Evolutionary conservation across 2,888 invertebrate genomes (phyloP).

Genomic region (Apamea anceps): DNA sequence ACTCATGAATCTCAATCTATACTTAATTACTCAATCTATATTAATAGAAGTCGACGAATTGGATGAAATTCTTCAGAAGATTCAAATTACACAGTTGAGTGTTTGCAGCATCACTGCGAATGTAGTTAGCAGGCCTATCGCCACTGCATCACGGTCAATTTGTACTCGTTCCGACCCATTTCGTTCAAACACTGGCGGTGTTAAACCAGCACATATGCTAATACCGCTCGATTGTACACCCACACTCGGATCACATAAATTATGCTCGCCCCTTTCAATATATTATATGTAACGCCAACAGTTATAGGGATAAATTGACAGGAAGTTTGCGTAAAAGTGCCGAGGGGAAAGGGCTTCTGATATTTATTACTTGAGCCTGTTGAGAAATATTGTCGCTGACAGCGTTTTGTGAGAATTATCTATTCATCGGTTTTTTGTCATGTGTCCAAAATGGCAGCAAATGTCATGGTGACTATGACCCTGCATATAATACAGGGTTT

Average conservation of each 20-base stretch:
- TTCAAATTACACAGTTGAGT: conserved; percentile 32
- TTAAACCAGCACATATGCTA: conserved; percentile 39
- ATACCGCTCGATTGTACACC: conserved; percentile 29
- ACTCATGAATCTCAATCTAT: background rate
- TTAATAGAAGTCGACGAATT: background rate
- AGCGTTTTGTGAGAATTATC: conserved; percentile 16
- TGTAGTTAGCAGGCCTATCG: conserved; percentile 51
- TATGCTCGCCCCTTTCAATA: conserved; percentile 52
- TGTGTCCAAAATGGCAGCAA: background rate
- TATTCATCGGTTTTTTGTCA: background rate
- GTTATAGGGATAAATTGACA: conserved; percentile 63
- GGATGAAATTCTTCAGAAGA: background rate
- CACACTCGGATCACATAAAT: conserved; percentile 46
- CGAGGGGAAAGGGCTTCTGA: conserved; percentile 52
- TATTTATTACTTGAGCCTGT: conserved; percentile 40
- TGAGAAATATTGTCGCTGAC: conserved; percentile 31
- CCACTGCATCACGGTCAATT: conserved; percentile 57
- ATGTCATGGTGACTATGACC: background rate
- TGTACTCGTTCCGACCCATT: conserved; percentile 56
- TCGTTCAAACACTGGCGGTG: conserved; percentile 45
- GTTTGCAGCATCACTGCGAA: conserved; percentile 36
- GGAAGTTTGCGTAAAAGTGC: conserved; percentile 60
- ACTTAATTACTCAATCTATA: background rate
- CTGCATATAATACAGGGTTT: background rate
- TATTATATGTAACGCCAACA: conserved; percentile 44